Evolutionary conservation across 1,140 invertebrate species (phyloP), one percentile per base, ranked within the genome.

Genomic region (Orchestia grillus): DNA sequence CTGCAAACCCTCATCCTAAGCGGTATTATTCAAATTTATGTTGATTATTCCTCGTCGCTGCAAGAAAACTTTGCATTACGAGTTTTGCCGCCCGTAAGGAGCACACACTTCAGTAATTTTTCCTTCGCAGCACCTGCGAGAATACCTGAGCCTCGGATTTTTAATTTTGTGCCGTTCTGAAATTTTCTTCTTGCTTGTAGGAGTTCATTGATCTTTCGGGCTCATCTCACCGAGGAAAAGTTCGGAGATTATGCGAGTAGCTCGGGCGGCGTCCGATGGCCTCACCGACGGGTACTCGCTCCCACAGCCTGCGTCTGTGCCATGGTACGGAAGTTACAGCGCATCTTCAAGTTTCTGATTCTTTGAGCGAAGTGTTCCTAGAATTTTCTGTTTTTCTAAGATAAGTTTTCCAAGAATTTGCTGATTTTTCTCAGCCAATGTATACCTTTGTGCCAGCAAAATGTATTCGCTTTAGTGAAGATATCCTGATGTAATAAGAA

Each of bases 31-130:
- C 62, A 77, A 77, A 77, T 77, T 77, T 77, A 77, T 77, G 62
- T 77, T 77, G 62, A 77, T 77, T 77, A 77, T 77, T 77, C 62
- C 62, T 77, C 62, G 62, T 77, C 62, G 62, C 62, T 77, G 62
- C 28, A 77, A 77, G 62, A 77, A 77, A 77, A 77, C 62, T 77
- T 77, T 77, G 62, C 62, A 77, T 77, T 77, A 77, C 62, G 62
- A 77, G 62, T 77, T 77, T 77, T 77, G 28, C 15, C 62, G 62
- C 62, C 62, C 62, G 62, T 77, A 77, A 77, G 62, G 28, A 77
- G 15, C 62, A 77, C 62, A 36, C 62, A 77, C 62, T 77, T 77
- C 62, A 77, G 62, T 77, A 77, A 77, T 19, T 77, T 77, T 77
- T 77, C 36, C 62, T 77, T 77, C 28, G 62, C 62, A 19, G 62